These are phyloP conservation scores for Agonopterix alstromeriana DNA, from an alignment of 2,888 invertebrate genomes.

Conservation along the genomic window DNA sequence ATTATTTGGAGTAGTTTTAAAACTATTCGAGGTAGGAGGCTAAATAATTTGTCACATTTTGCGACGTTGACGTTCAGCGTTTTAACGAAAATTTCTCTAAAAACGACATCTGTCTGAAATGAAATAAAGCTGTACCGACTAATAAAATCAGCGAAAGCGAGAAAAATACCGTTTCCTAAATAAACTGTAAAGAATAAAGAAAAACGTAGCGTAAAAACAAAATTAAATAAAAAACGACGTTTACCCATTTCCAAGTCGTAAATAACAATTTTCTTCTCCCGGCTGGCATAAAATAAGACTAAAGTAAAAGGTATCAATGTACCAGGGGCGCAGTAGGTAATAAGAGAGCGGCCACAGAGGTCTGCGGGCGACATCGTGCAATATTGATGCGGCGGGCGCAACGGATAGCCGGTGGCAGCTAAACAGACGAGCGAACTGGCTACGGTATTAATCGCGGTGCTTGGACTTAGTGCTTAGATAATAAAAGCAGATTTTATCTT, in stretches of 20 bases:
- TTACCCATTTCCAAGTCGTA: not conserved
- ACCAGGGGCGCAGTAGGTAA: slow-evolving; percentile 4
- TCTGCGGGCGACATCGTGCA: slow-evolving; percentile 5
- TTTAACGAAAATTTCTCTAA: too few species aligned
- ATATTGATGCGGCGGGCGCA: slow-evolving; percentile 8
- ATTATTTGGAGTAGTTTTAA: too few species aligned
- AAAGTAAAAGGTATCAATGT: slow-evolving; percentile 1
- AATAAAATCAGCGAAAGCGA: too few species aligned
- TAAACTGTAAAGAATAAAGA: too few species aligned
- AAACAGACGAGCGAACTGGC: not conserved
- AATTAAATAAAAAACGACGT: slow-evolving; percentile 1
- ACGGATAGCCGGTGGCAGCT: slow-evolving; percentile 1
- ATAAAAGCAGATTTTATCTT: too few species aligned
- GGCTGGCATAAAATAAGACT: not conserved
- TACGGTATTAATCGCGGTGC: not conserved
- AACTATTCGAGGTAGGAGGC: too few species aligned
- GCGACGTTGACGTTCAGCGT: too few species aligned
- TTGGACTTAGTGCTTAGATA: too few species aligned
- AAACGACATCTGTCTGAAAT: too few species aligned
- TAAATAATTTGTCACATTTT: too few species aligned
- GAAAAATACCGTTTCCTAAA: too few species aligned
- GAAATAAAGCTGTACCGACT: too few species aligned
- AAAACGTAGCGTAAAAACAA: not conserved
- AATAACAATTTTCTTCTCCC: slow-evolving; percentile 1
- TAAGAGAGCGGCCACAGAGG: slow-evolving; percentile 2